These are phyloP conservation scores for Astropecten irregularis DNA, from an alignment of 53 echinoderm and acorn worm species.

Conservation along the genomic window DNA sequence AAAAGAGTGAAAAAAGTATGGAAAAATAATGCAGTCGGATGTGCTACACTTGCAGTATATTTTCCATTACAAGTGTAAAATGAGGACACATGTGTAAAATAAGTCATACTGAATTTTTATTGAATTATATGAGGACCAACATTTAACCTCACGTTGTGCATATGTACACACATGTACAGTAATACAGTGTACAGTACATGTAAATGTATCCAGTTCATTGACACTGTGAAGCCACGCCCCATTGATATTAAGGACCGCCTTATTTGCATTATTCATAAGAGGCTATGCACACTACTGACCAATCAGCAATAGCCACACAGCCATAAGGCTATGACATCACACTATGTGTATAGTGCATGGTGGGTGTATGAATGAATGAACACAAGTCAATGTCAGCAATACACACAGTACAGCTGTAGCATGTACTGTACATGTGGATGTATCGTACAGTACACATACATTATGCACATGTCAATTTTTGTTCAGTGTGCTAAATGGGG, in stretches of 20 bases:
- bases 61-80: too few relatives aligned
- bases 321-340: background rate
- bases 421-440: too few relatives aligned
- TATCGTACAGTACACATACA: too few relatives aligned
- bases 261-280: constrained; percentile 10
- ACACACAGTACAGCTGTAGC: too few relatives aligned
- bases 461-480: too few relatives aligned
- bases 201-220: background rate
- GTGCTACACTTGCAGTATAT: too few relatives aligned
- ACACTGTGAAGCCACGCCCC: background rate
- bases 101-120: background rate
- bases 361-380: too few relatives aligned
- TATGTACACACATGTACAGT: background rate
- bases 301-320: constrained; percentile 14
- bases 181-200: background rate
- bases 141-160: background rate
- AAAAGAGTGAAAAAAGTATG: too few relatives aligned
- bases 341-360: background rate
- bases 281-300: background rate
- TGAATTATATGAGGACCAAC: background rate
- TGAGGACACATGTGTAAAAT: background rate
- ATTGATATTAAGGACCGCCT: background rate
- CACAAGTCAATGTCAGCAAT: too few relatives aligned
- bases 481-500: too few relatives aligned
- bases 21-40: too few relatives aligned